A percentile compares a stretch with the other conserved stretches of the same genome.
These are phyloP conservation scores for Ormyrus thymus DNA, from an alignment of 2,888 invertebrate species.

Conservation along the genomic window DNA sequence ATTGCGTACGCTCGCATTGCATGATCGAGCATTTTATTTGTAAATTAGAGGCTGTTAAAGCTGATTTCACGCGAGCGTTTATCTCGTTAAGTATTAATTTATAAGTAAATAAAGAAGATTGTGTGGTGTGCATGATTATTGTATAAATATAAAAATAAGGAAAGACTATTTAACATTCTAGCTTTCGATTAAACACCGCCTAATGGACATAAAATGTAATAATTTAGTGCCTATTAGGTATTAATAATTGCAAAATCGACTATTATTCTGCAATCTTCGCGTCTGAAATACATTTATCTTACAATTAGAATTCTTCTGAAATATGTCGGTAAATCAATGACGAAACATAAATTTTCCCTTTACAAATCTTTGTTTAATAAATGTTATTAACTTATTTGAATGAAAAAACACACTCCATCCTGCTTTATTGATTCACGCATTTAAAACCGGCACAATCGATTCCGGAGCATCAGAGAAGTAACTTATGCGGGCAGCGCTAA, in stretches of 20 bases:
- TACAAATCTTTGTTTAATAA: background rate
- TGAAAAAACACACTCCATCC: background rate
- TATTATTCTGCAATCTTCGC: too few relatives aligned
- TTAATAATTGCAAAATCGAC: too few relatives aligned
- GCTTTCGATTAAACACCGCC: too few relatives aligned
- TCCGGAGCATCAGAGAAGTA: background rate
- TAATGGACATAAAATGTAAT: too few relatives aligned
- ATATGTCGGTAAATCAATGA: background rate
- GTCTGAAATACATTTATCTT: too few relatives aligned
- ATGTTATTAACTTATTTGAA: background rate
- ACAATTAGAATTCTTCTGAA: too few relatives aligned
- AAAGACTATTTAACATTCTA: too few relatives aligned
- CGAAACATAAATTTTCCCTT: background rate
- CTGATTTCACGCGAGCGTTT: background rate
- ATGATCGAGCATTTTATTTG: background rate
- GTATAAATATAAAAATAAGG: background rate
- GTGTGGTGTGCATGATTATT: background rate
- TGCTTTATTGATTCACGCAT: background rate
- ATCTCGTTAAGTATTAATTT: background rate
- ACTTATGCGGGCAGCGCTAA: conserved; percentile 36
- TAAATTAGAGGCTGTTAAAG: background rate
- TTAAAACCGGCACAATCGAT: background rate
- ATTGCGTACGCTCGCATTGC: background rate
- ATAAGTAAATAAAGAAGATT: background rate
- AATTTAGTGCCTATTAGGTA: too few relatives aligned